These are phyloP conservation scores for Eriosoma lanigerum DNA, from an alignment of 1,140 invertebrate genomes.

Conservation along the genomic window DNA sequence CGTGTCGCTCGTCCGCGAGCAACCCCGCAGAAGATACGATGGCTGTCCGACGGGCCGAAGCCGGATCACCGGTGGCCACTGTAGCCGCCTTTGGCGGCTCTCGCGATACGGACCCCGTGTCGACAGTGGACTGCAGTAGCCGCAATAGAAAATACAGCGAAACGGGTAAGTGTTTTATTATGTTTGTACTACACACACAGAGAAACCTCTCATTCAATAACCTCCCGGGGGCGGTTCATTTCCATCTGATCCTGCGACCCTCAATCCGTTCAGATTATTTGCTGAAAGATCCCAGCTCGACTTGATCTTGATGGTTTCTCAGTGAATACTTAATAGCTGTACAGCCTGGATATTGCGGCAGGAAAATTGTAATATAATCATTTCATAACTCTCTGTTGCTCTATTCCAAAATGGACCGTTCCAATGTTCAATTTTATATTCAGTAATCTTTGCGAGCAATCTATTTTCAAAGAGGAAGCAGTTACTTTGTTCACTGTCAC, in stretches of 20 bases:
- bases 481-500: too few relatives aligned
- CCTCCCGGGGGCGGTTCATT: too few relatives aligned
- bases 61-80: not conserved
- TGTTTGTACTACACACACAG: too few relatives aligned
- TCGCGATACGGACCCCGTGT: too few relatives aligned
- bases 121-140: not conserved
- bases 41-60: not conserved
- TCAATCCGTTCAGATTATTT: not conserved
- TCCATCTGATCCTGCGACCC: not conserved
- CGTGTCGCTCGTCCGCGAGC: not conserved
- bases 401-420: not conserved
- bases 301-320: constrained; percentile 36
- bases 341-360: not conserved
- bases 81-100: not conserved
- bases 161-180: constrained; percentile 31
- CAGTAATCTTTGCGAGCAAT: too few relatives aligned
- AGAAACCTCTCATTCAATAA: too few relatives aligned
- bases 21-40: not conserved
- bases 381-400: not conserved
- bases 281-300: too few relatives aligned
- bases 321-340: not conserved
- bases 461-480: too few relatives aligned
- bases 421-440: not conserved
- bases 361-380: not conserved
- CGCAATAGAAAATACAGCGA: not conserved